These are phyloP conservation scores for Calephelis nemesis DNA, from an alignment of 1,140 invertebrate genomes.

Conservation along the genomic window DNA sequence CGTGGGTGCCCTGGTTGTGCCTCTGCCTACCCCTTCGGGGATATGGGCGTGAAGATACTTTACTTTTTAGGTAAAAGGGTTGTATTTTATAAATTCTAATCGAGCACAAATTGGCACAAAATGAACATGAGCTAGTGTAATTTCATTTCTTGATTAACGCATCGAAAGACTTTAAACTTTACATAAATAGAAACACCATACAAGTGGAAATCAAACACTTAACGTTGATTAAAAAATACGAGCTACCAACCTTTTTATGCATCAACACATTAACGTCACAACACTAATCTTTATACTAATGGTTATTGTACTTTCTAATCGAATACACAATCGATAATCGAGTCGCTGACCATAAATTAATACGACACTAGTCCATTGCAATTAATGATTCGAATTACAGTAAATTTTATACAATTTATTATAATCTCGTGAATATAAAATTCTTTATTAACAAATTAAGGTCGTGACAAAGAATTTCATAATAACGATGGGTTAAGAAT, in stretches of 20 bases:
- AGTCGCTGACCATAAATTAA: constrained; percentile 20
- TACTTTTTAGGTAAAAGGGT: no score
- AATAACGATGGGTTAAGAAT: constrained; percentile 1
- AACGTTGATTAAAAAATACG: not conserved
- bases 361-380: constrained; percentile 28
- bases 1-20: no score
- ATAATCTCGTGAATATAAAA: constrained; percentile 8
- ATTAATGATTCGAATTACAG: constrained; percentile 50
- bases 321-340: constrained; percentile 9
- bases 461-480: constrained; percentile 9
- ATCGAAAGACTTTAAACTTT: no score
- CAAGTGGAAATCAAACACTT: no score
- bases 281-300: not conserved
- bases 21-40: no score
- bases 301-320: constrained; percentile 5
- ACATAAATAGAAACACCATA: no score
- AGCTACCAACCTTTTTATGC: not conserved
- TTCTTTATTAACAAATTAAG: constrained; percentile 15
- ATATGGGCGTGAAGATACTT: no score
- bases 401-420: constrained; percentile 25
- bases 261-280: not conserved
- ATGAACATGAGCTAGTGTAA: no score
- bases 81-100: no score
- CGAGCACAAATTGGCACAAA: no score
- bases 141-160: no score